Conservation (phyloP, 2,888 invertebrate species). For the Epistrophella euchroma region DNA sequence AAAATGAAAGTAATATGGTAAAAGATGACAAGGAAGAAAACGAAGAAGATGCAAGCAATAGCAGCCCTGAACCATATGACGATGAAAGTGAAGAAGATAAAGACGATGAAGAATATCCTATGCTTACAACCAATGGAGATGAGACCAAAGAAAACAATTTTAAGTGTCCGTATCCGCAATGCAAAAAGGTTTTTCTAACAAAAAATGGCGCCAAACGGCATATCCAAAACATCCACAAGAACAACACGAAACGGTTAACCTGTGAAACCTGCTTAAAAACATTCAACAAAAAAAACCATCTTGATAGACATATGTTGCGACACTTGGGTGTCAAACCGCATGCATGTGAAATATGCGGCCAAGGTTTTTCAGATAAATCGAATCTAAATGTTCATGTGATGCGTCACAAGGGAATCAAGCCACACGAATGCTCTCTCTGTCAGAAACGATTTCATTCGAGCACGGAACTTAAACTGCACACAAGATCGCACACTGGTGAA, state of each 20-base stretch:
- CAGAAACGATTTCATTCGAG: conserved; percentile 78
- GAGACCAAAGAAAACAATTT: conserved; percentile 31
- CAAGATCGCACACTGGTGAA: conserved; percentile 70
- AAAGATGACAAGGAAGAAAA: background rate
- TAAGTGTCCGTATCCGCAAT: conserved; percentile 31
- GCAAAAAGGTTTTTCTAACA: conserved; percentile 42
- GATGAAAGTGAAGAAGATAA: conserved; percentile 7
- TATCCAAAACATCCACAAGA: conserved; percentile 33
- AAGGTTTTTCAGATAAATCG: conserved; percentile 81
- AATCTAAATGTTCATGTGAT: conserved; percentile 81
- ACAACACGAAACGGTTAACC: background rate
- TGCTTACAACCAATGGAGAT: background rate
- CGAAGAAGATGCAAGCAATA: background rate
- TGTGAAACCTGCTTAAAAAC: conserved; percentile 49
- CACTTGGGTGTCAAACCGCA: conserved; percentile 59
- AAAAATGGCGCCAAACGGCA: conserved; percentile 43
- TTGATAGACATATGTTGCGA: conserved; percentile 43
- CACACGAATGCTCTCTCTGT: conserved; percentile 80
- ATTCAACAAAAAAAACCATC: conserved; percentile 34
- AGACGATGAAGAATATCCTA: conserved; percentile 6
- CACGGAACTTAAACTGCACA: conserved; percentile 71
- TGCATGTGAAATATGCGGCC: conserved; percentile 81
- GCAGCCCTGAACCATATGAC: background rate
- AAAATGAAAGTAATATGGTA: background rate
- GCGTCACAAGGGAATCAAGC: conserved; percentile 81